Percentiles rank a stretch among this genome's conserved stretches.
Conservation (phyloP, 2,797 vertebrate genomes). For the Malurus splendens region DNA sequence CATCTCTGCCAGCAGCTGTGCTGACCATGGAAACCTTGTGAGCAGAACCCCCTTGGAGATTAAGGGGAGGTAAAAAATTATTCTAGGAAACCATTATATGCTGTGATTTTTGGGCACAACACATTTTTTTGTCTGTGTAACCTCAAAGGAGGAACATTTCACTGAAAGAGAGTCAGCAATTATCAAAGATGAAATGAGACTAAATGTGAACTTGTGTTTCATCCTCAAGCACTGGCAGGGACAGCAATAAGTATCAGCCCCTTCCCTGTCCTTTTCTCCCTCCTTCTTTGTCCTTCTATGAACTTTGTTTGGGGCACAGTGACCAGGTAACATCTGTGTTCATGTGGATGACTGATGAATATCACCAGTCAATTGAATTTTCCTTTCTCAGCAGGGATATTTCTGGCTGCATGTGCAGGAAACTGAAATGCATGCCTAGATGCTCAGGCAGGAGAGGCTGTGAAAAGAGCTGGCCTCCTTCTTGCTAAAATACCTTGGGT, state of each 20-base stretch:
- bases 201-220: not conserved
- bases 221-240: not conserved
- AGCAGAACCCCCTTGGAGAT: not conserved
- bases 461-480: not conserved
- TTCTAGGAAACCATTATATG: not conserved
- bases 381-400: not conserved
- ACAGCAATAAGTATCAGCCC: not conserved
- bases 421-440: not conserved
- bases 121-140: not conserved
- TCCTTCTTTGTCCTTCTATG: not conserved
- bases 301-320: accelerated
- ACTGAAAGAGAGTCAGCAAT: not conserved
- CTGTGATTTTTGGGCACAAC: not conserved
- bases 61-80: not conserved
- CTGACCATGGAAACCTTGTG: not conserved
- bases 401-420: not conserved
- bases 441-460: not conserved
- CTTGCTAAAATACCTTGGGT: not conserved
- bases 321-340: not conserved
- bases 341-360: not conserved
- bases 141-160: not conserved
- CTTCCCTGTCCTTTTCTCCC: not conserved
- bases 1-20: not conserved
- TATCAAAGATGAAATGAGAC: not conserved
- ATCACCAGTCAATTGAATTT: not conserved